Percentiles rank a stretch among this genome's conserved stretches.
phyloP scores from a whole-genome alignment of 2,113 vertebrate species.

The Cettia cetti region DNA sequence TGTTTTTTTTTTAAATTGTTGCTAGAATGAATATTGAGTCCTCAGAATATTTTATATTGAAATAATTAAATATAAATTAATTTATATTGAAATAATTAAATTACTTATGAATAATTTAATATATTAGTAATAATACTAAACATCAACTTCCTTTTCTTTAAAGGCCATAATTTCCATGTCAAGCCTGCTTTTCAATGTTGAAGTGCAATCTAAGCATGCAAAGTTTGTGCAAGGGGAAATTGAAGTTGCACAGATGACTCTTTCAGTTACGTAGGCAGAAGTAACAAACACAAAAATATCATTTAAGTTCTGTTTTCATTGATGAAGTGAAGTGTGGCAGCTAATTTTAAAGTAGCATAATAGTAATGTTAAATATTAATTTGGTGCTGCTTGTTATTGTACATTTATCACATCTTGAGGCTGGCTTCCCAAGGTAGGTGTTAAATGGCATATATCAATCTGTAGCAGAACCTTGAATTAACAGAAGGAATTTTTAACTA shows the following conservation, averaged over 20 bases:
- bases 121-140: neutral
- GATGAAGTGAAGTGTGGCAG: neutral
- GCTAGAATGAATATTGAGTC: neutral
- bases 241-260: neutral
- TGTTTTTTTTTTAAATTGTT: neutral
- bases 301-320: neutral
- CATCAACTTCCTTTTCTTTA: neutral
- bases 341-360: neutral
- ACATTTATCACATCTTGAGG: neutral
- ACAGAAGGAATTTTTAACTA: neutral
- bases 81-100: no score
- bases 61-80: neutral
- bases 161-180: neutral
- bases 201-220: neutral
- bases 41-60: neutral
- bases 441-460: neutral
- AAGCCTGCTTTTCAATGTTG: neutral
- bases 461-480: neutral
- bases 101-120: neutral
- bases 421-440: neutral
- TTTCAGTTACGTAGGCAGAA: neutral
- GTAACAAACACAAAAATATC: neutral
- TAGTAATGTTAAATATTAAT: neutral
- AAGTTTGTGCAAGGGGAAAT: neutral
- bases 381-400: neutral